phyloP scores from a whole-genome alignment of 2,888 invertebrate species.

The Eutolmus rufibarbis region DNA sequence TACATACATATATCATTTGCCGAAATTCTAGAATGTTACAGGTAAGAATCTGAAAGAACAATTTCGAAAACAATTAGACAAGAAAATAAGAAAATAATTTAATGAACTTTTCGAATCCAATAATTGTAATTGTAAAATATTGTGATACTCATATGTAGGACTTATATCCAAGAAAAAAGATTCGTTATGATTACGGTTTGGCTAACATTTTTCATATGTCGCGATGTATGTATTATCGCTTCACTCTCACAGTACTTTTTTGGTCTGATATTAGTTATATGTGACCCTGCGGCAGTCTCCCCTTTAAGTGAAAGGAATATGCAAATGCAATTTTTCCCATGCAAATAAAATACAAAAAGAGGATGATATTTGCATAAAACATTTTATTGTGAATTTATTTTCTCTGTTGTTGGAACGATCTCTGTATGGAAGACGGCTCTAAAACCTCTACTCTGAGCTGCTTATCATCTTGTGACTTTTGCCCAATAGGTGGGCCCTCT shows the following conservation, averaged over 20 bases:
- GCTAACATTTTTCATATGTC: background rate
- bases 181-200: conserved; percentile 14
- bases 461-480: conserved; percentile 3
- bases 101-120: too few relatives aligned
- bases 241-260: background rate
- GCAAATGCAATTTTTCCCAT: conserved; percentile 33
- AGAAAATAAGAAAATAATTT: too few relatives aligned
- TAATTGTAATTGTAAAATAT: too few relatives aligned
- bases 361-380: conserved; percentile 30
- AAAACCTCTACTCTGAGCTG: background rate
- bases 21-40: too few relatives aligned
- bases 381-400: conserved; percentile 38
- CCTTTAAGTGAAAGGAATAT: conserved; percentile 9
- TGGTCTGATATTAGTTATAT: background rate
- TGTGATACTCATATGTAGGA: too few relatives aligned
- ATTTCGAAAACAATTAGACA: too few relatives aligned
- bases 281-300: background rate
- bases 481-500: background rate
- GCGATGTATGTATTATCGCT: background rate
- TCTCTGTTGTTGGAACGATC: background rate
- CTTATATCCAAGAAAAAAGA: too few relatives aligned
- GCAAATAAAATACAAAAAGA: conserved; percentile 4
- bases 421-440: background rate
- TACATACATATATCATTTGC: too few relatives aligned
- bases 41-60: too few relatives aligned